Conservation (phyloP, 2,797 vertebrate genomes). For the Epinephelus awoara region DNA sequence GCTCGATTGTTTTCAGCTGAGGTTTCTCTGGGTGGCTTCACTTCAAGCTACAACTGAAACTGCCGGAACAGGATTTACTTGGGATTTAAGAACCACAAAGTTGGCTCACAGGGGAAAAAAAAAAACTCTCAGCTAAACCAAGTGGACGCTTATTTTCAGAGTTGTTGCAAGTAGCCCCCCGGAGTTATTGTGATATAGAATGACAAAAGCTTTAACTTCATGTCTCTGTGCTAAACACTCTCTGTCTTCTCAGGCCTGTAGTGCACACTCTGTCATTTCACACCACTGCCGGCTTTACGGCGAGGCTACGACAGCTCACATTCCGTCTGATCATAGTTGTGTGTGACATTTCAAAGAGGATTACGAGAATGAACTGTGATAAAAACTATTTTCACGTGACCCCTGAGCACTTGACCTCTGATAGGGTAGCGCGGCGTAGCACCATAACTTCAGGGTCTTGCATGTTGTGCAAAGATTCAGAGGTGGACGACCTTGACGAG, state of each 20-base stretch:
- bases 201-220: constrained; percentile 48
- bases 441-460: constrained; percentile 46
- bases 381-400: constrained; percentile 84
- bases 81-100: constrained; percentile 70
- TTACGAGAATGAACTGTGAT: constrained; percentile 84
- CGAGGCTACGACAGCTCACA: constrained; percentile 66
- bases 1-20: constrained; percentile 86
- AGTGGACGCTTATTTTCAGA: constrained; percentile 49
- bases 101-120: constrained; percentile 38
- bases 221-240: constrained; percentile 47
- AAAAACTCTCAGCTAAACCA: constrained; percentile 50
- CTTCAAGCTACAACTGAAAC: constrained; percentile 76
- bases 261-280: constrained; percentile 55
- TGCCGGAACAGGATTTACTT: constrained; percentile 72
- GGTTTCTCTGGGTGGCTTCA: constrained; percentile 83
- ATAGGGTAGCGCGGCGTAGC: constrained; percentile 44
- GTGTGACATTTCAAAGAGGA: constrained; percentile 84
- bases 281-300: constrained; percentile 48
- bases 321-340: constrained; percentile 82
- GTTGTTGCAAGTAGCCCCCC: constrained; percentile 45
- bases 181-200: constrained; percentile 44
- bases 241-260: constrained; percentile 41
- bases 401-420: constrained; percentile 79
- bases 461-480: constrained; percentile 11
- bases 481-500: neutral